A percentile compares a stretch with the other conserved stretches of the same genome.
These are phyloP conservation scores for Bolborhynchus lineola DNA, from an alignment of 2,113 vertebrate genomes.

Conservation along the genomic window DNA sequence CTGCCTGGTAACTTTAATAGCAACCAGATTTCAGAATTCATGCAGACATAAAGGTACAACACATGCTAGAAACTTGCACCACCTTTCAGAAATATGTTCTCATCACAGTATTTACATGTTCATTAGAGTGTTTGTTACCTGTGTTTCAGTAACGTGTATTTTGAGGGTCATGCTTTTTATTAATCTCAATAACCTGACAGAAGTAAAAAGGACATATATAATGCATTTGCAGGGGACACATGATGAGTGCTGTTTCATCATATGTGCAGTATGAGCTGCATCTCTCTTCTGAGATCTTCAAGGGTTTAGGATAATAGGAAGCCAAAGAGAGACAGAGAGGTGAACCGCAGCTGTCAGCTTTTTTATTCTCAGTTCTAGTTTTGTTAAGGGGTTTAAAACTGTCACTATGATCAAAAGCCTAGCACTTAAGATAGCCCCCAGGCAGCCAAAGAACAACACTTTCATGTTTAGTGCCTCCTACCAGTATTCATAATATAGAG, in stretches of 20 bases:
- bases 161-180: background rate
- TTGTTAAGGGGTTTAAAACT: conserved; percentile 66
- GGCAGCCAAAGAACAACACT: conserved; percentile 35
- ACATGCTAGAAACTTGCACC: background rate
- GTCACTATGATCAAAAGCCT: conserved; percentile 69
- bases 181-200: background rate
- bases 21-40: background rate
- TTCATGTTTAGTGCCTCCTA: conserved; percentile 52
- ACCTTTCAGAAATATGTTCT: background rate
- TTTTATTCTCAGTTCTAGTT: conserved; percentile 64
- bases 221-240: background rate
- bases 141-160: background rate
- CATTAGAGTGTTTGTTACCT: background rate
- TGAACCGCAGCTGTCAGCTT: conserved; percentile 48
- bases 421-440: conserved; percentile 36
- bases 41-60: background rate
- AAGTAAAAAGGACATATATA: conserved; percentile 3
- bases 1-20: background rate
- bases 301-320: conserved; percentile 40
- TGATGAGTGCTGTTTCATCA: background rate
- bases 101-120: background rate
- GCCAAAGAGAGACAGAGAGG: background rate
- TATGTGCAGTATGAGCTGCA: background rate
- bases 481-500: conserved; percentile 35
- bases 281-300: conserved; percentile 26